Evolutionary conservation across 2,888 invertebrate species (phyloP).

Genomic region (Abrostola tripartita): DNA sequence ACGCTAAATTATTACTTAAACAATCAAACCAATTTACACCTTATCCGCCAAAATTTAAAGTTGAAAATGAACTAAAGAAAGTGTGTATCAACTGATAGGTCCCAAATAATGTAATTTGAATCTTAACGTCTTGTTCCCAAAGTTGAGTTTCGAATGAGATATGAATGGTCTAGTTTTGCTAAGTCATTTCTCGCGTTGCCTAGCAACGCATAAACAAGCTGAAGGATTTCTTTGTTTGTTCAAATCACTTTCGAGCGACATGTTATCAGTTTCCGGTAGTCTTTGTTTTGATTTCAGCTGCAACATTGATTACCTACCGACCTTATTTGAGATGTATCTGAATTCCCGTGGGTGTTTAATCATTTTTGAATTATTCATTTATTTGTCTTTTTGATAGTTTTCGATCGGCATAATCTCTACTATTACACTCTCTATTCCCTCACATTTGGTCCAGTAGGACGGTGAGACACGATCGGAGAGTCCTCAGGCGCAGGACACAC

Average conservation of each 20-base stretch:
- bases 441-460: too few relatives aligned
- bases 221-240: constrained; percentile 5
- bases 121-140: neutral
- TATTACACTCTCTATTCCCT: too few relatives aligned
- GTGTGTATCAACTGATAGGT: neutral
- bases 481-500: too few relatives aligned
- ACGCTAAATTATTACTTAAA: too few relatives aligned
- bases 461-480: too few relatives aligned
- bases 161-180: neutral
- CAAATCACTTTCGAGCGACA: neutral
- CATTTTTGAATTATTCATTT: too few relatives aligned
- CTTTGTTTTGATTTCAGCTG: neutral
- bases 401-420: too few relatives aligned
- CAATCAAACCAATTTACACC: too few relatives aligned
- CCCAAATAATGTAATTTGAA: neutral
- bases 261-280: neutral
- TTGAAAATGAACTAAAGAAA: neutral
- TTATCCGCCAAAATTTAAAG: neutral
- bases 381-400: too few relatives aligned
- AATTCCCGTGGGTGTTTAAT: neutral
- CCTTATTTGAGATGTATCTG: neutral
- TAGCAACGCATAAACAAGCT: constrained; percentile 4
- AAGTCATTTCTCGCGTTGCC: constrained; percentile 4
- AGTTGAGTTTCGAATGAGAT: neutral
- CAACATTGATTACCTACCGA: neutral